A percentile compares a stretch with the other conserved stretches of the same genome.
Conservation (phyloP, 2,113 vertebrate genomes). For the Takifugu flavidus region DNA sequence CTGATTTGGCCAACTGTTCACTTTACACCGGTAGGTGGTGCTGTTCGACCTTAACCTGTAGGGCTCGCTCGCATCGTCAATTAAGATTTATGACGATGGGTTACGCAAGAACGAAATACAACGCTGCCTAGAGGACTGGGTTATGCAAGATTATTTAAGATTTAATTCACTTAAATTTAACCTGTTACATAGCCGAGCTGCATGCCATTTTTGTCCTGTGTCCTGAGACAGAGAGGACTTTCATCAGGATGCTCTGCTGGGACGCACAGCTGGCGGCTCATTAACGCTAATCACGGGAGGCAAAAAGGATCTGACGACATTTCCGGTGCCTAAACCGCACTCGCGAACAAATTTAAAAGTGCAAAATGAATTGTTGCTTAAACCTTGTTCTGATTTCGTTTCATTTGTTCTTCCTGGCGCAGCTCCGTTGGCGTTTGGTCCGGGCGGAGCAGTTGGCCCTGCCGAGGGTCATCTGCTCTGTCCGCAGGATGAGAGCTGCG, state of each 20-base stretch:
- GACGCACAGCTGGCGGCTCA: conserved; percentile 10
- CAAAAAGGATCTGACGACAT: not conserved
- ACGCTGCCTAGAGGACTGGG: conserved; percentile 14
- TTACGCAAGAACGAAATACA: conserved; percentile 31
- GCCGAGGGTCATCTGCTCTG: conserved; percentile 46
- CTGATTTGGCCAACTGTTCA: too few species aligned
- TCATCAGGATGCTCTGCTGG: not conserved
- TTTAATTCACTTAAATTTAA: conserved; percentile 11
- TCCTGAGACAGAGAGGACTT: too few species aligned
- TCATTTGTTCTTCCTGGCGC: conserved; percentile 1
- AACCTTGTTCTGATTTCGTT: conserved; percentile 13
- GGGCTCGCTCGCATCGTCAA: too few species aligned
- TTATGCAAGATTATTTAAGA: conserved; percentile 15
- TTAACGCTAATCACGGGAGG: conserved; percentile 58
- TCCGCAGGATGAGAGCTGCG: conserved; percentile 23
- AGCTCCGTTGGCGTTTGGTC: not conserved
- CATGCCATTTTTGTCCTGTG: too few species aligned
- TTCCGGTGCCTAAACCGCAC: not conserved
- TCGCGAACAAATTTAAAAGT: not conserved
- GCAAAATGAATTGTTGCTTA: conserved; percentile 29
- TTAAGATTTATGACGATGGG: not conserved
- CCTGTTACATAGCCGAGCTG: too few species aligned
- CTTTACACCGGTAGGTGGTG: too few species aligned
- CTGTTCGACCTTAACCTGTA: too few species aligned
- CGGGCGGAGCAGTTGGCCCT: conserved; percentile 4